Evolutionary conservation across 2,888 invertebrate genomes (phyloP).

Genomic region (Rhingia campestris): DNA sequence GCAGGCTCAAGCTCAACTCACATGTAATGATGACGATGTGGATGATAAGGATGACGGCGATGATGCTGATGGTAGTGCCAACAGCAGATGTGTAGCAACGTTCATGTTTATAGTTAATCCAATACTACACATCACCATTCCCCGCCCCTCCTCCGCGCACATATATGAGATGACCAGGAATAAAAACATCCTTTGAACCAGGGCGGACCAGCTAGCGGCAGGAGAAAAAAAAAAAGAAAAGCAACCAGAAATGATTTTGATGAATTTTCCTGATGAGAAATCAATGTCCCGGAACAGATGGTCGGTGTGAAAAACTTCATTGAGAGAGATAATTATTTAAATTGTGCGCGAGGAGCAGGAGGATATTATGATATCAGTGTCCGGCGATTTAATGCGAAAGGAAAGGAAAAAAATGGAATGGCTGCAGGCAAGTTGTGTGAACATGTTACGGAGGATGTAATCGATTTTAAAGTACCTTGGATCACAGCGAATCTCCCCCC

Average conservation of each 20-base stretch:
- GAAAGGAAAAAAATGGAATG: background rate
- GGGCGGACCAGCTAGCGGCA: background rate
- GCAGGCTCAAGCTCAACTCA: conserved; percentile 59
- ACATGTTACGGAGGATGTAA: background rate
- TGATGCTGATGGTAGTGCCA: conserved; percentile 54
- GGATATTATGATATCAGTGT: background rate
- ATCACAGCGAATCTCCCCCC: no score
- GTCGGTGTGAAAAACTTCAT: conserved; percentile 50
- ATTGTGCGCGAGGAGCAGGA: conserved; percentile 3
- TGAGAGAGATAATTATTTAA: conserved; percentile 62
- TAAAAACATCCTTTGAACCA: conserved; percentile 34
- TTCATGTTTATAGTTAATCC: conserved; percentile 57
- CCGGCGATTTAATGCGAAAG: background rate
- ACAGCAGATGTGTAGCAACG: conserved; percentile 47
- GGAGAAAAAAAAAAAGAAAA: conserved; percentile 11
- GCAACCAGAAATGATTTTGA: conserved; percentile 69
- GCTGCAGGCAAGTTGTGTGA: background rate
- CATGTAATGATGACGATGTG: conserved; percentile 46
- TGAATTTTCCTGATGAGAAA: conserved; percentile 74
- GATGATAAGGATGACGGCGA: conserved; percentile 30
- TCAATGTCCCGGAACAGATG: conserved; percentile 72
- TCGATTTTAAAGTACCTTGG: background rate
- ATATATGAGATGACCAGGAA: conserved; percentile 10
- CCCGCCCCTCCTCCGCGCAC: conserved; percentile 29
- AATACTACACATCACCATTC: conserved; percentile 23